phyloP scores from a whole-genome alignment of 2,797 vertebrate species.

The Leuciscus waleckii region DNA sequence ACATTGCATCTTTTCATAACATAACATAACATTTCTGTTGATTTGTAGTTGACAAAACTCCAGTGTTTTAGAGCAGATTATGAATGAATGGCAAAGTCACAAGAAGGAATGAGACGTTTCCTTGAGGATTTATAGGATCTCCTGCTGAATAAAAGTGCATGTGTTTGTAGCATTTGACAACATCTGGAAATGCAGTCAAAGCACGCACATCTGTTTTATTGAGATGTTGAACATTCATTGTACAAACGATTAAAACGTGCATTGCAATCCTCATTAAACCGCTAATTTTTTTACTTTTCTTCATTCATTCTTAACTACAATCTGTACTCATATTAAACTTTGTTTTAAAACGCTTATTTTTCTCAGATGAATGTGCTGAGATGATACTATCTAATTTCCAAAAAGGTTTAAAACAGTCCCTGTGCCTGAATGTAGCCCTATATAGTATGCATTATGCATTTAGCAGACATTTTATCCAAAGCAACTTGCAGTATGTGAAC shows the following conservation, averaged over 20 bases:
- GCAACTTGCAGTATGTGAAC: background rate
- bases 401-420: background rate
- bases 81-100: slow-evolving; percentile 4
- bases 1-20: background rate
- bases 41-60: background rate
- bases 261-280: slow-evolving; percentile 6
- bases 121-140: slow-evolving; percentile 2
- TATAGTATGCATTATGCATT: background rate
- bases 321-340: background rate
- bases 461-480: background rate
- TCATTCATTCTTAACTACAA: background rate
- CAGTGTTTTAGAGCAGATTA: background rate
- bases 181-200: slow-evolving; percentile 40
- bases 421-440: background rate
- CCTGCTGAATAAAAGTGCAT: background rate
- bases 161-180: slow-evolving; percentile 36
- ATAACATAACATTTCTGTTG: background rate
- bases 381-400: background rate
- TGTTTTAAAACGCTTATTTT: background rate
- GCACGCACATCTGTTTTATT: slow-evolving; percentile 38
- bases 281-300: background rate
- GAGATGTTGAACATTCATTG: background rate
- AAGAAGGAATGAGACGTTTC: background rate
- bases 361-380: background rate
- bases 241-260: background rate